Percentiles rank a stretch among this genome's conserved stretches.
Evolutionary conservation across 2,888 invertebrate genomes (phyloP).

Genomic region (Drosophila multiciliata): DNA sequence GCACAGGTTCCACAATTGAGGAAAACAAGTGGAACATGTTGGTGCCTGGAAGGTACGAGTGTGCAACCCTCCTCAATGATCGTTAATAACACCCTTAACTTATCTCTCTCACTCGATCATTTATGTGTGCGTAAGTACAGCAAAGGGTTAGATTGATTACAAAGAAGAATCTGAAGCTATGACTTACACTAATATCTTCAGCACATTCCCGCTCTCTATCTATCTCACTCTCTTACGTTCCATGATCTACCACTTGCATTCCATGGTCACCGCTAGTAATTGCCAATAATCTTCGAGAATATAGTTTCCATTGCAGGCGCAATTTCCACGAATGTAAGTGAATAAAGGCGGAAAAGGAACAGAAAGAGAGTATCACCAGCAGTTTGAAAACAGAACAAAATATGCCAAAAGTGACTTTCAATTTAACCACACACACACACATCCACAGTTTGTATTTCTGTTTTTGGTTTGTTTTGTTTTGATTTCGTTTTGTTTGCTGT

Average conservation of each 20-base stretch:
- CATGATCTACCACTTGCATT: conserved; percentile 38
- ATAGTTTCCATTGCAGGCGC: conserved; percentile 55
- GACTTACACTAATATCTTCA: conserved; percentile 17
- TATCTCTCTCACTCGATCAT: conserved; percentile 2
- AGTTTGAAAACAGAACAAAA: conserved; percentile 46
- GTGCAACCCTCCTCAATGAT: conserved; percentile 31
- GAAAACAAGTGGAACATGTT: conserved; percentile 62
- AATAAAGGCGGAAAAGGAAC: conserved; percentile 25
- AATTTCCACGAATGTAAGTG: conserved; percentile 27
- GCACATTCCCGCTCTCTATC: conserved; percentile 6
- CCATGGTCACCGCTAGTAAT: conserved; percentile 68
- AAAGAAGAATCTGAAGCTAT: conserved; percentile 21
- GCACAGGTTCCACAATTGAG: conserved; percentile 34
- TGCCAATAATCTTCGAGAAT: conserved; percentile 69
- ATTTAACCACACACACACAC: conserved; percentile 30
- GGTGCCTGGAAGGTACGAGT: conserved; percentile 22
- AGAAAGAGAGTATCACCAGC: conserved; percentile 13
- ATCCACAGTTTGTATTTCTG: conserved; percentile 20
- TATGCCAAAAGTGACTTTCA: conserved; percentile 80
- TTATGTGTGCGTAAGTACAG: conserved; percentile 32
- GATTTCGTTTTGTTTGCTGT: conserved; percentile 45
- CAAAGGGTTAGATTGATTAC: conserved; percentile 54
- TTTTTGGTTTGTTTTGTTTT: conserved; percentile 34
- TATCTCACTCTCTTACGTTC: conserved; percentile 11
- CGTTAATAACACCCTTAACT: conserved; percentile 13